phyloP scores from a whole-genome alignment of 1,140 invertebrate species.

The Drosophila gunungcola region DNA sequence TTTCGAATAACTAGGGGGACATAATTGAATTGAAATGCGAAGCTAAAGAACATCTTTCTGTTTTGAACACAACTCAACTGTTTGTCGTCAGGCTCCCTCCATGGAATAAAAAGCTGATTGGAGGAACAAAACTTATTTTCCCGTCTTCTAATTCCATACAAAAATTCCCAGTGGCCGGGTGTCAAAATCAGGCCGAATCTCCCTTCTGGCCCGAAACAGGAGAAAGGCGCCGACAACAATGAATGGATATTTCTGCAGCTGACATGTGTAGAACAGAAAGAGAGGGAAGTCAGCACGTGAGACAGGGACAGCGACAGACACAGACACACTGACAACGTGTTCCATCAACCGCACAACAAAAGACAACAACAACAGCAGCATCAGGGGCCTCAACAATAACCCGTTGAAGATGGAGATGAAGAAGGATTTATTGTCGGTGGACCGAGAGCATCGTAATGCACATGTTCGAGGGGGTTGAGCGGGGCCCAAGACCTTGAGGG shows the following conservation, averaged over 20 bases:
- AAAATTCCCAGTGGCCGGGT: constrained; percentile 37
- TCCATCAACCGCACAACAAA: constrained; percentile 41
- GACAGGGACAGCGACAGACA: neutral
- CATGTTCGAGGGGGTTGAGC: neutral
- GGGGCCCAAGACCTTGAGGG: neutral
- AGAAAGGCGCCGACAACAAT: constrained; percentile 38
- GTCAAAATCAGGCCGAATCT: constrained; percentile 41
- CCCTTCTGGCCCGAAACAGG: neutral
- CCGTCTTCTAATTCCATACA: constrained; percentile 18
- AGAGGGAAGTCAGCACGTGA: neutral
- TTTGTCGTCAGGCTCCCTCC: constrained; percentile 6
- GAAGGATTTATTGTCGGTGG: constrained; percentile 41
- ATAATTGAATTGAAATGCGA: no score
- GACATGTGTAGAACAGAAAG: constrained; percentile 29
- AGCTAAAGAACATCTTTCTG: neutral
- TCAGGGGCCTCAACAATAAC: constrained; percentile 41
- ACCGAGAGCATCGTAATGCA: constrained; percentile 31
- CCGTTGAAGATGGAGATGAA: constrained; percentile 31
- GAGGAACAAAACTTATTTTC: constrained; percentile 31
- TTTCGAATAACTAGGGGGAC: no score
- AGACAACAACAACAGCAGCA: constrained; percentile 35
- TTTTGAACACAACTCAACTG: constrained; percentile 3
- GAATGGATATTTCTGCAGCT: constrained; percentile 32
- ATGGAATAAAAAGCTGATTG: constrained; percentile 20
- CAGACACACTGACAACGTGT: constrained; percentile 37